A percentile compares a stretch with the other conserved stretches of the same genome.
Conservation (phyloP, 1,140 invertebrate genomes). For the Eriocheir sinensis region DNA sequence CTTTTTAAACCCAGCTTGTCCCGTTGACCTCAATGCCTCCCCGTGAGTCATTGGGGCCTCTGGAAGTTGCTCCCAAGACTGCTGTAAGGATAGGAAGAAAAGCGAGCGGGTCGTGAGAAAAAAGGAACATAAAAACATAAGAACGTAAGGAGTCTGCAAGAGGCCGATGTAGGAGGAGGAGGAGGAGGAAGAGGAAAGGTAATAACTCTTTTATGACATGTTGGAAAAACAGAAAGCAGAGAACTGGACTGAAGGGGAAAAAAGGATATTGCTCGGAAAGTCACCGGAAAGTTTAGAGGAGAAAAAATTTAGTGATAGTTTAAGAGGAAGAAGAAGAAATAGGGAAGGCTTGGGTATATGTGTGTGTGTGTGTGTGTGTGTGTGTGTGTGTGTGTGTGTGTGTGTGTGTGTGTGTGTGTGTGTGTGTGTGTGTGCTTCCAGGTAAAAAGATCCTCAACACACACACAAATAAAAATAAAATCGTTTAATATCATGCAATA, state of each 20-base stretch:
- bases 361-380: not conserved
- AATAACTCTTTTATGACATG: no score
- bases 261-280: not conserved
- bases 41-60: no score
- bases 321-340: not conserved
- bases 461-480: no score
- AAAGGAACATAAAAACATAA: no score
- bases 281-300: not conserved
- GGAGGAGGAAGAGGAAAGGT: not conserved
- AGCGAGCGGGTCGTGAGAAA: not conserved
- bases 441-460: no score
- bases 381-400: not conserved
- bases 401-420: slow-evolving; percentile 12
- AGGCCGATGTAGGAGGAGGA: not conserved
- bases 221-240: not conserved
- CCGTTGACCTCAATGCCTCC: no score
- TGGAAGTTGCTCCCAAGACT: no score
- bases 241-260: not conserved
- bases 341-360: not conserved
- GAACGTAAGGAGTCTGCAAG: no score
- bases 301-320: not conserved
- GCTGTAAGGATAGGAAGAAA: not conserved
- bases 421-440: no score
- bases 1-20: no score
- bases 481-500: no score